phyloP scores from a whole-genome alignment of 1,140 invertebrate species.

The Charaxes varanes region DNA sequence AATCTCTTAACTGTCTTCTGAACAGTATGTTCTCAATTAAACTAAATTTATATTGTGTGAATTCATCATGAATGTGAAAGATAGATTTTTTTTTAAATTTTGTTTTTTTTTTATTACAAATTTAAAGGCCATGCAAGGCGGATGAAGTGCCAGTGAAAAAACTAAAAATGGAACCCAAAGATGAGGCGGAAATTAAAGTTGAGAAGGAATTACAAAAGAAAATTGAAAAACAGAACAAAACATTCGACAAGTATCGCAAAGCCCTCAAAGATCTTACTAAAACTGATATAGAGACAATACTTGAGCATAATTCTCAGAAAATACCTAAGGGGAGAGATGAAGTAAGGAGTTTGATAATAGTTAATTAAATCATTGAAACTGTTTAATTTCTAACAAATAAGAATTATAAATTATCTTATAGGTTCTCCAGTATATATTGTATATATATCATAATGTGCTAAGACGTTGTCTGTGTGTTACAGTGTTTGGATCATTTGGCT shows the following conservation, averaged over 20 bases:
- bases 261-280: slow-evolving; percentile 74
- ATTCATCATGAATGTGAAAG: no score
- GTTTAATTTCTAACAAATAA: no score
- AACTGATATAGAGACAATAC: slow-evolving; percentile 76
- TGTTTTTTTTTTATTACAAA: no score
- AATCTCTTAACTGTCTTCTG: no score
- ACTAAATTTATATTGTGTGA: no score
- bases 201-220: slow-evolving; percentile 72
- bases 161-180: slow-evolving; percentile 78
- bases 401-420: no score
- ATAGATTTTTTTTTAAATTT: no score
- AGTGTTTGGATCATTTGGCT: slow-evolving; percentile 85
- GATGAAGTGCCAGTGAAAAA: slow-evolving; percentile 80
- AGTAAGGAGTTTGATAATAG: slow-evolving; percentile 55
- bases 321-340: slow-evolving; percentile 77
- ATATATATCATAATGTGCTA: no score
- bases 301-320: slow-evolving; percentile 84
- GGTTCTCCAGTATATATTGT: no score
- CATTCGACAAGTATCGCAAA: slow-evolving; percentile 84
- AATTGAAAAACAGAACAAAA: slow-evolving; percentile 85
- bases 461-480: no score
- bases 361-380: no score
- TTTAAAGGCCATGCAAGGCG: slow-evolving; percentile 75
- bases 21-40: no score
- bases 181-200: slow-evolving; percentile 67